These are phyloP conservation scores for Chrysodeixis includens DNA, from an alignment of 2,888 invertebrate genomes.

Conservation along the genomic window DNA sequence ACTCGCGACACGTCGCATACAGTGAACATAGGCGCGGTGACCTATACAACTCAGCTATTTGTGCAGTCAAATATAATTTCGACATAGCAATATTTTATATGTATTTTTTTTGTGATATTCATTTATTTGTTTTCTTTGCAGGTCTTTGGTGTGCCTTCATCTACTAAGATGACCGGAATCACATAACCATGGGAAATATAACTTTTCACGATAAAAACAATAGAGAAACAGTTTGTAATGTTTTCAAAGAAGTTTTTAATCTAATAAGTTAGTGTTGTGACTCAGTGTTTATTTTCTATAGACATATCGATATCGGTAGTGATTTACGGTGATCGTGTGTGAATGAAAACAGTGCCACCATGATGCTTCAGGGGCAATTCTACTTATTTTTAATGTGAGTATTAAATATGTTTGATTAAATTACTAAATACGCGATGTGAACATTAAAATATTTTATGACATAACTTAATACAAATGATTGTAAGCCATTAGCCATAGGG, in stretches of 20 bases:
- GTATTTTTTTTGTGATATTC: too few species aligned
- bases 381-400: constrained; percentile 81
- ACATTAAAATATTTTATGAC: too few species aligned
- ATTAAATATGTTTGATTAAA: constrained; percentile 54
- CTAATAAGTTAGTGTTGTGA: constrained; percentile 68
- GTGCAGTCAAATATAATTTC: too few species aligned
- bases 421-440: constrained; percentile 23
- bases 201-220: constrained; percentile 44
- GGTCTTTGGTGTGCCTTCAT: constrained; percentile 61
- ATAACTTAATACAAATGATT: too few species aligned
- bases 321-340: constrained; percentile 71
- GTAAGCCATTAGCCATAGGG: too few species aligned
- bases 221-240: constrained; percentile 55
- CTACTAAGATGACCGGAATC: constrained; percentile 71
- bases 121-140: constrained; percentile 66
- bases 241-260: constrained; percentile 65
- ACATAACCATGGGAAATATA: constrained; percentile 67
- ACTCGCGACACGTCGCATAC: too few species aligned
- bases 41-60: too few species aligned
- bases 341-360: constrained; percentile 66
- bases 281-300: constrained; percentile 62
- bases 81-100: too few species aligned
- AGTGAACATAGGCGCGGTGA: too few species aligned
- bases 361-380: constrained; percentile 73
- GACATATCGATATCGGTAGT: constrained; percentile 62